These are phyloP conservation scores for Tuberolachnus salignus DNA, from an alignment of 2,888 invertebrate species.

Conservation along the genomic window DNA sequence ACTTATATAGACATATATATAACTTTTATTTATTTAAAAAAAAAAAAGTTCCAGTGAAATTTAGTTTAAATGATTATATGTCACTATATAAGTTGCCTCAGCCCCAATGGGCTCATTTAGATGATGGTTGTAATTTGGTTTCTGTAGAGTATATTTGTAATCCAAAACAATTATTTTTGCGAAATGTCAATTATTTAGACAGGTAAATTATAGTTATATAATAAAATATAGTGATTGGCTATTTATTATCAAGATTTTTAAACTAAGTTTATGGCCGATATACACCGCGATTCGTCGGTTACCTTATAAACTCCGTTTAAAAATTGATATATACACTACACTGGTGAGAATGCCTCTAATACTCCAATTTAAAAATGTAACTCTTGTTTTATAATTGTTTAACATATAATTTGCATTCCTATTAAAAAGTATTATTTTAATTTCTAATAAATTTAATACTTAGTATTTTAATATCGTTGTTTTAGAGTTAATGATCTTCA, in stretches of 20 bases:
- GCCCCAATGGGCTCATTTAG: constrained; percentile 49
- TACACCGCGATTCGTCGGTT: too few species aligned
- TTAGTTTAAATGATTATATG: constrained; percentile 27
- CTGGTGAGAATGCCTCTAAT: too few species aligned
- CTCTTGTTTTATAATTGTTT: too few species aligned
- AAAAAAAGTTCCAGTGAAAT: constrained; percentile 28
- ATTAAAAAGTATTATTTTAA: too few species aligned
- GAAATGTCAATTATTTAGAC: background rate
- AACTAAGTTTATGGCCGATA: too few species aligned
- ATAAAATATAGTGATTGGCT: background rate
- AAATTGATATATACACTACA: too few species aligned
- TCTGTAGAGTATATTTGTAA: background rate
- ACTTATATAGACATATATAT: too few species aligned
- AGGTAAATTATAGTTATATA: constrained; percentile 12
- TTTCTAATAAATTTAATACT: too few species aligned
- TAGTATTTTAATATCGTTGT: constrained; percentile 1
- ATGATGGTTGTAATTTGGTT: background rate
- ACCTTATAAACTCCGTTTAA: too few species aligned
- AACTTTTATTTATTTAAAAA: too few species aligned
- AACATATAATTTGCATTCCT: too few species aligned
- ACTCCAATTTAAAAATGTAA: too few species aligned
- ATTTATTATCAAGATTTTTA: background rate
- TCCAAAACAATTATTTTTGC: constrained; percentile 24
- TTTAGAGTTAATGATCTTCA: constrained; percentile 16
- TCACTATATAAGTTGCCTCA: constrained; percentile 23